Evolutionary conservation across 1,140 invertebrate genomes (phyloP).

Genomic region (Onthophagus taurus): DNA sequence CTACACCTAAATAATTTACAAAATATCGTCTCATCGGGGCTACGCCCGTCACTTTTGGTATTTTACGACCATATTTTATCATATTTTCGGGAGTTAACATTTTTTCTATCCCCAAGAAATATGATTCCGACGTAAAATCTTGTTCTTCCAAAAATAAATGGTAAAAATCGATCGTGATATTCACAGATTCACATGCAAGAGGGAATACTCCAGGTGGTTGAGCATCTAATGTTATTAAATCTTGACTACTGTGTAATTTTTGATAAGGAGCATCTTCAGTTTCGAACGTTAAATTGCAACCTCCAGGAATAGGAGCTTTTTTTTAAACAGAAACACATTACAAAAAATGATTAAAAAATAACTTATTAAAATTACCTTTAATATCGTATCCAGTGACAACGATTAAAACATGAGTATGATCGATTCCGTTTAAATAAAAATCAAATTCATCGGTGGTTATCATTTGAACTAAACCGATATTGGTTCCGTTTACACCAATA

Average conservation of each 20-base stretch:
- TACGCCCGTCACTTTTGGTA: slow-evolving; percentile 26
- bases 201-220: slow-evolving; percentile 43
- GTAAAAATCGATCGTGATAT: slow-evolving; percentile 48
- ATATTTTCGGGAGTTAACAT: slow-evolving; percentile 55
- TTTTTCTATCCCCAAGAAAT: slow-evolving; percentile 50
- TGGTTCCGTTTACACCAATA: slow-evolving; percentile 47
- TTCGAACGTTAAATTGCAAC: slow-evolving; percentile 62
- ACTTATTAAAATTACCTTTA: slow-evolving; percentile 48
- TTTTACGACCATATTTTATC: slow-evolving; percentile 44
- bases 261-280: slow-evolving; percentile 57
- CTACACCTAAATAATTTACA: slow-evolving; percentile 53
- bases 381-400: slow-evolving; percentile 45
- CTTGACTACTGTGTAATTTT: slow-evolving; percentile 38
- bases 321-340: slow-evolving; percentile 1
- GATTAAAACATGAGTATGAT: slow-evolving; percentile 32
- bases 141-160: slow-evolving; percentile 51
- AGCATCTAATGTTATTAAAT: slow-evolving; percentile 48
- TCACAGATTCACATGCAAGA: slow-evolving; percentile 32
- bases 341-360: too few species aligned
- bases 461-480: slow-evolving; percentile 49
- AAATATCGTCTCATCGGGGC: slow-evolving; percentile 41
- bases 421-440: not conserved
- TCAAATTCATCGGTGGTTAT: not conserved
- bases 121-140: slow-evolving; percentile 45
- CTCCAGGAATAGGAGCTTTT: slow-evolving; percentile 69